phyloP scores from a whole-genome alignment of 1,140 invertebrate genomes.

The Meloidogyne floridensis region DNA sequence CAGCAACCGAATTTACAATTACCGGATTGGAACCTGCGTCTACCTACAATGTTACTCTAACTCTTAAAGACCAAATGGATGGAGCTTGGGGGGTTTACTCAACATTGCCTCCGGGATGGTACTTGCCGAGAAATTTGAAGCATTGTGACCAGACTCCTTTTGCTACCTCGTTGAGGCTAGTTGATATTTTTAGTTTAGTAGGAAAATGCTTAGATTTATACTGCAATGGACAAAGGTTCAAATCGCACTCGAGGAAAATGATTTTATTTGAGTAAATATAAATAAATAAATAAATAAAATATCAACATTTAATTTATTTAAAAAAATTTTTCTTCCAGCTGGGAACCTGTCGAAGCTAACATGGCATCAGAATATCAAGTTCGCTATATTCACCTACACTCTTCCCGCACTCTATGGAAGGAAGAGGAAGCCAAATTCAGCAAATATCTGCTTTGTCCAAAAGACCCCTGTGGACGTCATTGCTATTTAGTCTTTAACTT shows the following conservation, averaged over 20 bases:
- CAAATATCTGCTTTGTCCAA: constrained; percentile 61
- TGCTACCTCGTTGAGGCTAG: constrained; percentile 63
- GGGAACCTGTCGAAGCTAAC: constrained; percentile 59
- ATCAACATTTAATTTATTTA: neutral
- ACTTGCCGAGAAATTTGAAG: constrained; percentile 60
- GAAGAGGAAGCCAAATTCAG: constrained; percentile 51
- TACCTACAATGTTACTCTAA: constrained; percentile 65
- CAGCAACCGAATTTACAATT: constrained; percentile 59
- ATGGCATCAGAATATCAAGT: constrained; percentile 64
- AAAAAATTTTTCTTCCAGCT: neutral
- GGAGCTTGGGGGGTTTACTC: constrained; percentile 64
- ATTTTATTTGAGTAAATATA: no score
- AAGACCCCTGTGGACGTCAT: constrained; percentile 57
- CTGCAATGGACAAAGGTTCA: no score
- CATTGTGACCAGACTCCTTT: constrained; percentile 61
- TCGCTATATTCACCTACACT: constrained; percentile 59
- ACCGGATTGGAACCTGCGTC: constrained; percentile 59
- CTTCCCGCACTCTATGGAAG: constrained; percentile 51
- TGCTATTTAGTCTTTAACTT: constrained; percentile 66
- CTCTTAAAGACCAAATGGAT: constrained; percentile 61
- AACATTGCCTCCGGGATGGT: constrained; percentile 65
- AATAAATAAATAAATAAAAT: no score
- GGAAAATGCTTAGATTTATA: no score
- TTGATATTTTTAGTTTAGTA: no score
- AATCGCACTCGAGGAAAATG: no score